Conservation (phyloP, 2,888 invertebrate species). For the Calameuta filiformis region DNA sequence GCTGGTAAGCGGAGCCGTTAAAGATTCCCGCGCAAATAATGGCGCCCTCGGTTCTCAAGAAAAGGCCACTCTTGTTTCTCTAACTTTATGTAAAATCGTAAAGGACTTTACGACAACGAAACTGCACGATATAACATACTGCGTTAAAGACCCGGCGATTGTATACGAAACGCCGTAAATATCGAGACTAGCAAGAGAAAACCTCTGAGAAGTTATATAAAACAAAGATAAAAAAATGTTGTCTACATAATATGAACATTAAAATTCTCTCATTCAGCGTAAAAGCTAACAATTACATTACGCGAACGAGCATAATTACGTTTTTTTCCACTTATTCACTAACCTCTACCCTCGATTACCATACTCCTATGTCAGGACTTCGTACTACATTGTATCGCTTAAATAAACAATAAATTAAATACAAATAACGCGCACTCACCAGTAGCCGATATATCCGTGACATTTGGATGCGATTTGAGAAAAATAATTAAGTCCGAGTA, state of each 20-base stretch:
- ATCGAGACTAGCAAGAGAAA: too few relatives aligned
- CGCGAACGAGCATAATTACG: not conserved
- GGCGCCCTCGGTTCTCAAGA: not conserved
- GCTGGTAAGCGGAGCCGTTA: not conserved
- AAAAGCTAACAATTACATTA: not conserved
- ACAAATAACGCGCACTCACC: slow-evolving; percentile 1
- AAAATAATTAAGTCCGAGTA: not conserved
- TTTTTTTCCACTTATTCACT: not conserved
- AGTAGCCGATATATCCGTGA: slow-evolving; percentile 14
- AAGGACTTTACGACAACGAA: not conserved
- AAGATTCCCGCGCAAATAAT: not conserved
- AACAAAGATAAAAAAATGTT: too few relatives aligned
- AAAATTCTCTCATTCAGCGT: not conserved
- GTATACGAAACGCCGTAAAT: not conserved
- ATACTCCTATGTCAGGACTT: not conserved
- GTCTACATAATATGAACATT: too few relatives aligned
- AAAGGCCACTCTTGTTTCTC: not conserved
- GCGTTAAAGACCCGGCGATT: not conserved
- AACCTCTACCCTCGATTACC: not conserved
- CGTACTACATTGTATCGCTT: not conserved
- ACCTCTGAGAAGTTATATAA: too few relatives aligned
- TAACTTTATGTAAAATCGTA: not conserved
- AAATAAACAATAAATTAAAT: not conserved
- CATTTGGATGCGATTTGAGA: not conserved
- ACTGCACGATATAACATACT: not conserved